A percentile compares a stretch with the other conserved stretches of the same genome.
phyloP scores from a whole-genome alignment of 2,888 invertebrate genomes.

The Halocaridina rubra region DNA sequence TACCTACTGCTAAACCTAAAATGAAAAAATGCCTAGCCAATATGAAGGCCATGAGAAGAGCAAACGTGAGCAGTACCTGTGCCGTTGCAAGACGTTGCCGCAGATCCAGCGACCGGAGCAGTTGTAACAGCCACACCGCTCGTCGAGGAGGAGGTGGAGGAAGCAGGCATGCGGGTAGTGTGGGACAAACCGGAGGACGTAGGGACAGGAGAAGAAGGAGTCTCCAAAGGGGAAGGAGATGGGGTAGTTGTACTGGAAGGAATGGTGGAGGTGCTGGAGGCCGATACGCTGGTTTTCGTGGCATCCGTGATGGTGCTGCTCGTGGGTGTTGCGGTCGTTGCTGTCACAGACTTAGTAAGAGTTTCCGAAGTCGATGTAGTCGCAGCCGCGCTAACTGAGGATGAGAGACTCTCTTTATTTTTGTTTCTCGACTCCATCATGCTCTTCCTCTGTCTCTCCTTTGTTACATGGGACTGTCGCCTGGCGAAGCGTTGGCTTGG shows the following conservation, averaged over 20 bases:
- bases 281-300: not conserved
- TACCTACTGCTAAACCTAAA: no score
- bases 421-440: constrained; percentile 1
- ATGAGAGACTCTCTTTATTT: constrained; percentile 22
- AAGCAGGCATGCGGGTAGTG: not conserved
- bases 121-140: not conserved
- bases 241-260: constrained; percentile 20
- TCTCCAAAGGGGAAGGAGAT: constrained; percentile 11
- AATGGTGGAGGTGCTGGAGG: constrained; percentile 18
- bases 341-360: constrained; percentile 65
- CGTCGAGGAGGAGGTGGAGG: not conserved
- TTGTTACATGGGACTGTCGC: constrained; percentile 87
- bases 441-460: constrained; percentile 71
- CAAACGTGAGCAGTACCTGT: not conserved
- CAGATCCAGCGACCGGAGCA: not conserved
- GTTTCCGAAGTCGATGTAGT: constrained; percentile 75
- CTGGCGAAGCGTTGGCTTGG: constrained; percentile 97
- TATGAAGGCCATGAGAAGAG: no score
- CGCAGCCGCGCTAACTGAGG: constrained; percentile 29
- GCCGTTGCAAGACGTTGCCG: not conserved
- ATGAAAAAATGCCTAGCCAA: no score
- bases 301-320: not conserved
- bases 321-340: not conserved
- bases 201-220: constrained; percentile 2
- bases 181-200: no score